A percentile compares a stretch with the other conserved stretches of the same genome.
Evolutionary conservation across 1,140 invertebrate genomes (phyloP).

Genomic region (Drosophila cardini): DNA sequence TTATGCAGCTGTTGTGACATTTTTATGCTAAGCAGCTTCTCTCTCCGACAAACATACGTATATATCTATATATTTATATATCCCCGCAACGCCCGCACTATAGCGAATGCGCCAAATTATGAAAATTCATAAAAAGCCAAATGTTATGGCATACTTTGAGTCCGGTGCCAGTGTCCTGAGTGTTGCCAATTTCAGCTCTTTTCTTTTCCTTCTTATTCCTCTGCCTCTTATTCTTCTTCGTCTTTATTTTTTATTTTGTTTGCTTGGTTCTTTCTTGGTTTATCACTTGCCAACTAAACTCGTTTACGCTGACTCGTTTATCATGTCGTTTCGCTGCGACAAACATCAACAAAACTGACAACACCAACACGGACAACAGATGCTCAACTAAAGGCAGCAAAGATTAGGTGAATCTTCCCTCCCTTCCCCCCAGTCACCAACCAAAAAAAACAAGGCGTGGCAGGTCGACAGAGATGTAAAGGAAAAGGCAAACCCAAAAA

Average conservation of each 20-base stretch:
- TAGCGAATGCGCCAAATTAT: conserved; percentile 71
- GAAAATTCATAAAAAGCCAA: conserved; percentile 81
- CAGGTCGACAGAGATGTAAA: background rate
- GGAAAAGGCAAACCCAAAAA: background rate
- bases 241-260: too few relatives aligned
- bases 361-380: conserved; percentile 39
- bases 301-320: conserved; percentile 70
- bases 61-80: background rate
- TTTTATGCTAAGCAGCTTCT: conserved; percentile 75
- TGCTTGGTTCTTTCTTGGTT: conserved; percentile 31
- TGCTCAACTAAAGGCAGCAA: conserved; percentile 21
- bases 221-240: too few relatives aligned
- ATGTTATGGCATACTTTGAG: conserved; percentile 75
- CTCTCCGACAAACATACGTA: background rate
- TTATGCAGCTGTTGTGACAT: conserved; percentile 80
- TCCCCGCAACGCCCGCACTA: conserved; percentile 1
- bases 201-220: background rate
- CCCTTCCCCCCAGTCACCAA: too few relatives aligned
- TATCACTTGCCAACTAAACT: conserved; percentile 76
- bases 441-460: background rate
- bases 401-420: conserved; percentile 3
- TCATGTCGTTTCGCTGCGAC: conserved; percentile 52
- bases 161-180: conserved; percentile 20
- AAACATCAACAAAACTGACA: conserved; percentile 55
- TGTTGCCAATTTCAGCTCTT: conserved; percentile 67